A percentile compares a stretch with the other conserved stretches of the same genome.
phyloP scores from a whole-genome alignment of 2,797 vertebrate genomes.

The Coregonus ussuriensis region DNA sequence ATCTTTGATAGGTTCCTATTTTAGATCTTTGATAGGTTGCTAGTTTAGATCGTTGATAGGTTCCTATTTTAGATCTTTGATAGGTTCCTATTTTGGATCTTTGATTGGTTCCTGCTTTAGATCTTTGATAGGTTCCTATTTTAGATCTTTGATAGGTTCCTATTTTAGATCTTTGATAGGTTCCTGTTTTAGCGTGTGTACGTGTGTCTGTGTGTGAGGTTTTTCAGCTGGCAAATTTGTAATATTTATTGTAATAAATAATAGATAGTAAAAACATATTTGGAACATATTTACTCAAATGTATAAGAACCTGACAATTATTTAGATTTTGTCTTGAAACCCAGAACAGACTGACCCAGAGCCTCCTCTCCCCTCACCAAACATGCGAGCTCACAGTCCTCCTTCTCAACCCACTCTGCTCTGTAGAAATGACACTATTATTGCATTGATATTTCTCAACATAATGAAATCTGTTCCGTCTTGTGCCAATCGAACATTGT shows the following conservation, averaged over 20 bases:
- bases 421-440: constrained; percentile 48
- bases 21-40: too few relatives aligned
- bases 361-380: constrained; percentile 31
- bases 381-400: not conserved
- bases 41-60: too few relatives aligned
- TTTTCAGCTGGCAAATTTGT: not conserved
- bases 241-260: not conserved
- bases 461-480: constrained; percentile 63
- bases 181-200: not conserved
- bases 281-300: not conserved
- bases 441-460: constrained; percentile 60
- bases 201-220: not conserved
- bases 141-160: too few relatives aligned
- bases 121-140: too few relatives aligned
- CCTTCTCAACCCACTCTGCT: constrained; percentile 24
- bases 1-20: too few relatives aligned
- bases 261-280: not conserved
- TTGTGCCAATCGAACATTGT: constrained; percentile 54
- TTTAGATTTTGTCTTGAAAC: not conserved
- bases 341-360: constrained; percentile 2
- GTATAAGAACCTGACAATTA: not conserved
- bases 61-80: too few relatives aligned
- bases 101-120: too few relatives aligned
- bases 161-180: too few relatives aligned
- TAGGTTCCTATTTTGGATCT: too few relatives aligned